Percentiles rank a stretch among this genome's conserved stretches.
phyloP scores from a whole-genome alignment of 2,888 invertebrate genomes.

The Dascillus cervinus region DNA sequence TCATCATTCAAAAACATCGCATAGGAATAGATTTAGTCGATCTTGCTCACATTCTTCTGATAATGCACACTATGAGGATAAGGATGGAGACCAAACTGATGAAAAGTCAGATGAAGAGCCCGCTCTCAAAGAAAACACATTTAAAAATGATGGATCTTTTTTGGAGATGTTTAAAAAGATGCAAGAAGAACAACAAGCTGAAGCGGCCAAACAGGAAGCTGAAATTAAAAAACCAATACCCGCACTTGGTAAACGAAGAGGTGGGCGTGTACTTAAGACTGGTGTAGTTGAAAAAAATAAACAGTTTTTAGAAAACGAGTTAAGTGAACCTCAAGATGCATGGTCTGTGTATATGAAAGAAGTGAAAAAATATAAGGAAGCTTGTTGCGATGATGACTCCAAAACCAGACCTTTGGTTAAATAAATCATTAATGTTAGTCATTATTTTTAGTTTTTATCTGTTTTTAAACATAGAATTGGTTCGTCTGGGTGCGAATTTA shows the following conservation, averaged over 20 bases:
- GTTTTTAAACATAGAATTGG: too few species aligned
- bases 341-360: constrained; percentile 93
- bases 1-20: constrained; percentile 3
- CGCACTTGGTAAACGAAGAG: constrained; percentile 72
- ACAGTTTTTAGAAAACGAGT: constrained; percentile 53
- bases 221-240: constrained; percentile 45
- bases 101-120: constrained; percentile 31
- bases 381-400: constrained; percentile 85
- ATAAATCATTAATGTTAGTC: too few species aligned
- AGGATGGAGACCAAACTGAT: constrained; percentile 23
- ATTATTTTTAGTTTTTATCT: too few species aligned
- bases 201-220: constrained; percentile 30
- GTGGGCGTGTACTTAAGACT: constrained; percentile 81
- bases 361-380: constrained; percentile 86
- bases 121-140: constrained; percentile 55
- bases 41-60: constrained; percentile 13
- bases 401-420: constrained; percentile 88
- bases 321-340: constrained; percentile 70
- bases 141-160: constrained; percentile 86
- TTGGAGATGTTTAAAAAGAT: constrained; percentile 87
- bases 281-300: constrained; percentile 83
- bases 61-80: constrained; percentile 21
- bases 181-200: constrained; percentile 56
- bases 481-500: too few species aligned
- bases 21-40: constrained; percentile 19